Base-by-base conservation (phyloP, 1,140 invertebrate species). In the Galleria mellonella region DNA sequence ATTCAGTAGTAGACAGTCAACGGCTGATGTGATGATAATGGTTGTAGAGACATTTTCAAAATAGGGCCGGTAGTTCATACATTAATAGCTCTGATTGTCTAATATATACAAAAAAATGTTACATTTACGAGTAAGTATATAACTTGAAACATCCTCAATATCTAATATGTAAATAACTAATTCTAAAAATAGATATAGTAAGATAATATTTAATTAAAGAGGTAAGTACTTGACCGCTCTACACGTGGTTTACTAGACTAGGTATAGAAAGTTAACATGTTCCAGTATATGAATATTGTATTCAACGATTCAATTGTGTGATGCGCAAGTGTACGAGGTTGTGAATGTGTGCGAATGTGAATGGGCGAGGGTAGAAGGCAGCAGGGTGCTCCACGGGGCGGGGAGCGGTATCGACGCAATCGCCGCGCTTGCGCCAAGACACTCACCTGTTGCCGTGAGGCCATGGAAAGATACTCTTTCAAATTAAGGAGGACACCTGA, bases 381-480 rank as follows among this genome's bases (percentile, higher is more conserved):
- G 45, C 32, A 51, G 40, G 56, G 46, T 23, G 17, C 17, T 23
- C 17, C 17, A 6, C 35, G 47, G 49, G 36, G 54, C 40, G 61
- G 65, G 65, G 72, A 14, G 68, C 53, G 62, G 70, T 83, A 83
- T 83, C 74, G 76, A 83, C 78, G 69, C 69, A 71, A 55, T 51
- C 63, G 64, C 64, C 74, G 63, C 78, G 74, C 72, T 55, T 76
- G 73, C 74, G 78, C 70, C 54, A 47, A 62, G 43, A 39, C 39
- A 43, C 54, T 70, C 76, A 81, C 78, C 74, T 83, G 78, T 81
- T 81, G 78, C 76, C 68, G 78, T 64, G 59, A 83, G 70, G 63
- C 66, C 72, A 60, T 78, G 76, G 72, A 83, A 77, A 83, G 72
- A 75, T 77, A 79, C 74, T 72, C 74, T 76, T 76, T 82, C 62